Conservation (phyloP, 2,797 vertebrate genomes). For the Urosaurus nigricauda region DNA sequence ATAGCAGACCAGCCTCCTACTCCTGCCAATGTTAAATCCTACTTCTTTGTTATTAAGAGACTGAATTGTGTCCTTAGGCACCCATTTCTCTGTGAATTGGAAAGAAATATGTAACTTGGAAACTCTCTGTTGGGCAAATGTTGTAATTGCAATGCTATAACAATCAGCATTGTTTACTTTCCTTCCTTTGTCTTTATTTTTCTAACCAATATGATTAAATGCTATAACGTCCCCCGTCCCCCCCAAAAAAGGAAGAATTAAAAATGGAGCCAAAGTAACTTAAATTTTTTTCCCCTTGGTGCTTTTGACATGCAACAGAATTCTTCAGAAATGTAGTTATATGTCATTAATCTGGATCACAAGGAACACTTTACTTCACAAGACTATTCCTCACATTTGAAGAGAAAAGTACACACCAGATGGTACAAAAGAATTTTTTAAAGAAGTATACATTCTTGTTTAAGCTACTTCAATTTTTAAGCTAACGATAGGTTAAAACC, state of each 20-base stretch:
- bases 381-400: not conserved
- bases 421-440: not conserved
- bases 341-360: not conserved
- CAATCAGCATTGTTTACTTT: constrained; percentile 38
- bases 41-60: not conserved
- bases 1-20: not conserved
- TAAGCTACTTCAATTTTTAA: not conserved
- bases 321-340: not conserved
- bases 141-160: constrained; percentile 19
- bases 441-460: not conserved
- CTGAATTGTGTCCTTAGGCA: not conserved
- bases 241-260: constrained; percentile 25
- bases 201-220: constrained; percentile 36
- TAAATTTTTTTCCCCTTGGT: constrained; percentile 3
- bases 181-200: constrained; percentile 30
- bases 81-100: constrained; percentile 18
- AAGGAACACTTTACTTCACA: not conserved
- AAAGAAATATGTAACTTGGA: constrained; percentile 34
- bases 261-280: constrained; percentile 39
- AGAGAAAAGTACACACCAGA: constrained; percentile 55
- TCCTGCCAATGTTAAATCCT: not conserved
- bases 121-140: constrained; percentile 35
- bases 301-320: constrained; percentile 8
- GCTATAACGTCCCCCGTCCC: not conserved
- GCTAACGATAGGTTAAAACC: not conserved